Conservation (phyloP, 2,888 invertebrate species). For the Hylaea fasciaria region DNA sequence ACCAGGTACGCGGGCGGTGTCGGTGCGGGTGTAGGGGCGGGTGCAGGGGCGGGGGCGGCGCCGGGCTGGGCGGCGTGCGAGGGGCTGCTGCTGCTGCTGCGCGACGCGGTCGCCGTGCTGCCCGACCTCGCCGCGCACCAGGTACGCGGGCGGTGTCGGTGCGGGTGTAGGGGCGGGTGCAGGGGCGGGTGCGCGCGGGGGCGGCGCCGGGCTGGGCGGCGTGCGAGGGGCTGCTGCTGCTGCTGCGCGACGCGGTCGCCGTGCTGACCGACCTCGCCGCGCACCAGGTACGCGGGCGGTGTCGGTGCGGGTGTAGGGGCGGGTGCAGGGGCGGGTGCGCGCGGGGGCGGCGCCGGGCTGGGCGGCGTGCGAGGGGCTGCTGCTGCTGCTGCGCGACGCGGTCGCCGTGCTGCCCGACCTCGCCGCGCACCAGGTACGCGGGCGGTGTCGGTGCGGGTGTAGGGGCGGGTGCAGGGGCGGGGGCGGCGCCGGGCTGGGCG, state of each 20-base stretch:
- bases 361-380: slow-evolving; percentile 86
- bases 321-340: slow-evolving; percentile 60
- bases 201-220: slow-evolving; percentile 54
- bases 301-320: too few species aligned
- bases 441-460: too few species aligned
- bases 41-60: slow-evolving; percentile 44
- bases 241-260: background rate
- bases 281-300: background rate
- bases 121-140: slow-evolving; percentile 84
- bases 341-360: slow-evolving; percentile 78
- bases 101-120: slow-evolving; percentile 87
- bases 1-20: slow-evolving; percentile 31
- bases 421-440: slow-evolving; percentile 55
- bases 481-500: slow-evolving; percentile 80
- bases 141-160: slow-evolving; percentile 30
- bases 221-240: slow-evolving; percentile 15
- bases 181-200: slow-evolving; percentile 54
- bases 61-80: slow-evolving; percentile 84
- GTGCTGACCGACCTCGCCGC: background rate
- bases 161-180: too few species aligned
- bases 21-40: too few species aligned
- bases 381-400: slow-evolving; percentile 88
- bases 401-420: slow-evolving; percentile 88
- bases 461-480: background rate
- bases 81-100: slow-evolving; percentile 87